A percentile compares a stretch with the other conserved stretches of the same genome.
Conservation (phyloP, 2,888 invertebrate species). For the Ceramica pisi region DNA sequence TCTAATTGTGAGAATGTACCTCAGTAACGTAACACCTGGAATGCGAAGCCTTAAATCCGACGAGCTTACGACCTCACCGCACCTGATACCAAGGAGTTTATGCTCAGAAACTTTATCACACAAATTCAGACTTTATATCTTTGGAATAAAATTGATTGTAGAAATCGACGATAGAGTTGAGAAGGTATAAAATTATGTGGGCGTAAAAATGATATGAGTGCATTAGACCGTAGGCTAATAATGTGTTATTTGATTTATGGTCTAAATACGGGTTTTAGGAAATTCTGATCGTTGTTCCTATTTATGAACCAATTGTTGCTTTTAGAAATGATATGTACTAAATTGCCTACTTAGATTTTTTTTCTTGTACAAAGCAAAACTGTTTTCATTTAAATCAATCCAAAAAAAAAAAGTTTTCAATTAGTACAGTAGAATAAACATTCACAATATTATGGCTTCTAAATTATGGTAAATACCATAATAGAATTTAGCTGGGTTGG, state of each 20-base stretch:
- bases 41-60: slow-evolving; percentile 75
- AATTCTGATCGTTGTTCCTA: not conserved
- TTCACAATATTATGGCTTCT: too few species aligned
- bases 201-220: slow-evolving; percentile 49
- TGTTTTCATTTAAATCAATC: too few species aligned
- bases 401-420: too few species aligned
- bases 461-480: too few species aligned
- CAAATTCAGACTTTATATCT: slow-evolving; percentile 51
- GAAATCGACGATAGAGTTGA: slow-evolving; percentile 16
- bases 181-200: slow-evolving; percentile 35
- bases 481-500: too few species aligned
- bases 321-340: not conserved
- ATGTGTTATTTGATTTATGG: slow-evolving; percentile 39
- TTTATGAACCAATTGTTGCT: not conserved
- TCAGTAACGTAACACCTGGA: slow-evolving; percentile 75
- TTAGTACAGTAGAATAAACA: too few species aligned
- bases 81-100: slow-evolving; percentile 72
- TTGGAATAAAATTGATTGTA: slow-evolving; percentile 33
- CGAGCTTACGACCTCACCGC: slow-evolving; percentile 73
- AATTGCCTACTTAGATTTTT: not conserved
- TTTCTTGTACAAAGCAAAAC: not conserved
- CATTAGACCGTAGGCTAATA: slow-evolving; percentile 33
- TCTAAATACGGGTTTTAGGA: slow-evolving; percentile 1
- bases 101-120: slow-evolving; percentile 55
- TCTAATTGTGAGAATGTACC: slow-evolving; percentile 68